A percentile compares a stretch with the other conserved stretches of the same genome.
Conservation (phyloP, 2,888 invertebrate genomes). For the Cephus sareptanus region DNA sequence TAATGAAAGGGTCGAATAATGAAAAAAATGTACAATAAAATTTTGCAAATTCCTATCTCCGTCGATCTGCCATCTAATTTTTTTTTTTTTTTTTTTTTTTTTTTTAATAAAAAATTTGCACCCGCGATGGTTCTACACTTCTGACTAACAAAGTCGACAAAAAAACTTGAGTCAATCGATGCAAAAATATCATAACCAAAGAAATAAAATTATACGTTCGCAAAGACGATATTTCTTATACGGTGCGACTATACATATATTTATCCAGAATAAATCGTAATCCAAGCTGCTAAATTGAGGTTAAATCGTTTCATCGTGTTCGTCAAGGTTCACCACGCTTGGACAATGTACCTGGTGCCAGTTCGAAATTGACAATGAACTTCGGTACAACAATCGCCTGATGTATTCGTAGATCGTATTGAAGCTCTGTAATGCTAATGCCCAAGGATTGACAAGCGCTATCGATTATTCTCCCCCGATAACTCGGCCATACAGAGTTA, state of each 20-base stretch:
- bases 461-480: not conserved
- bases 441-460: not conserved
- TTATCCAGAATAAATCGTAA: not conserved
- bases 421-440: not conserved
- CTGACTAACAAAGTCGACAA: no score
- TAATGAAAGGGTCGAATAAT: not conserved
- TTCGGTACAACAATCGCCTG: not conserved
- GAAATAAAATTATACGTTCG: not conserved
- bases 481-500: not conserved
- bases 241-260: not conserved
- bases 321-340: not conserved
- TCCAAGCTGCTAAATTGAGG: not conserved
- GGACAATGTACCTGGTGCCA: not conserved
- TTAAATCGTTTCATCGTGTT: not conserved
- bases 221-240: not conserved
- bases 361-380: not conserved
- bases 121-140: accelerated
- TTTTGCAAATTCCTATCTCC: not conserved
- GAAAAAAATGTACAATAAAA: not conserved
- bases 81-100: not conserved
- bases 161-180: no score
- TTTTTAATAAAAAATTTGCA: not conserved
- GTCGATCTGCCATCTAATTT: not conserved
- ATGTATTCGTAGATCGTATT: not conserved
- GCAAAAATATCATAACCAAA: no score